Base-by-base conservation (phyloP, 37 sponge, comb jelly and placozoan species). In the Ianthella basta region DNA sequence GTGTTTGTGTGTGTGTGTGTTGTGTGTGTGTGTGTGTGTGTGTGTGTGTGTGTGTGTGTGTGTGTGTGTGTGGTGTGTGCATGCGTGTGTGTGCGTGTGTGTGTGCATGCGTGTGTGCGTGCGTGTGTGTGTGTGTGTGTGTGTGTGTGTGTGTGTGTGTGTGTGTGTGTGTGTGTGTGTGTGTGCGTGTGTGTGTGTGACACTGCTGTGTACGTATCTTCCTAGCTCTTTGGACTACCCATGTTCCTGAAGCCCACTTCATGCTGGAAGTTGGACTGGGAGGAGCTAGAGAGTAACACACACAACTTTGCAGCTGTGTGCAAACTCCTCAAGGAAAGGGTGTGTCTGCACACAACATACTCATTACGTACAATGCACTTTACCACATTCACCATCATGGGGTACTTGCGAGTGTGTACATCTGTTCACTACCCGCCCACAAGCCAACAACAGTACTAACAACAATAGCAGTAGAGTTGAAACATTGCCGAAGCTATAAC, bases 241-340 rank as follows among this genome's bases (percentile, higher is more conserved):
- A 41, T 82, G 84, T 15, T 94, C 12, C 73, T 95, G 59, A 82
- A 80, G 37, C 94, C 96, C 12, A 92, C 98, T 36, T 69, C 94
- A 55, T 94, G 92, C 79, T 98, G 96, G 98, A 94, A 90, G 33
- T 86, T 98, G 84, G 98, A 98, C 81, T 98, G 98, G 98, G 98
- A 98, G 65, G 96, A 93, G 24, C 87, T 95, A 80, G 96, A 95
- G 90, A 87, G 50, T 36, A 98, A 95, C 77, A 89, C 88, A 20
- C 89, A 94, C 39, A 72, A 85, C 60, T 95, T 98, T 82, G 44
- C 54, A 44, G 92, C 98, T 14, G 81, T 98, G 44, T 88, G 91
- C 75, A 61, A 90, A 56, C 75, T 86, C 14, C 84, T 97, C 10
- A 59, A 57, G 32, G 89, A 94, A 39, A 86, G 59, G 87, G 97